These are phyloP conservation scores for Oreochromis grahami DNA, from an alignment of 2,797 vertebrate species.

Conservation along the genomic window DNA sequence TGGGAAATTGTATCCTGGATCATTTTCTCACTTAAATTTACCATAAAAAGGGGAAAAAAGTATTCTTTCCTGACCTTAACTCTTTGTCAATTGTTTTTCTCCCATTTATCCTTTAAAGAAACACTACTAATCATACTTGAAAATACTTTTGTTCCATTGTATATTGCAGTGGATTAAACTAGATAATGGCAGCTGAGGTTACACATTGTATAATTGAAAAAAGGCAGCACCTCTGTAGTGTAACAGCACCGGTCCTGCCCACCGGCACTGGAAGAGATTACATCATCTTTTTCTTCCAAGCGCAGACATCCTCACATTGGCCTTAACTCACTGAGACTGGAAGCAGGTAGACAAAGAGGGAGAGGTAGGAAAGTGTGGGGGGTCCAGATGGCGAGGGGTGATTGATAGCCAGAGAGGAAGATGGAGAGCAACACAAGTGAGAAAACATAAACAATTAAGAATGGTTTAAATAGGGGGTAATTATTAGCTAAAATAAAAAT, in stretches of 20 bases:
- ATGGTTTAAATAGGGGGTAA: not conserved
- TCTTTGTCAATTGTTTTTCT: not conserved
- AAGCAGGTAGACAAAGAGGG: conserved; percentile 62
- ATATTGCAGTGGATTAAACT: not conserved
- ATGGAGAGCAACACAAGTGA: not conserved
- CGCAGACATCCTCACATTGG: conserved; percentile 58
- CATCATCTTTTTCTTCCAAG: conserved; percentile 68
- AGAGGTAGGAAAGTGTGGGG: conserved; percentile 10
- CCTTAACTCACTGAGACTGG: conserved; percentile 46
- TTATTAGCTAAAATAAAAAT: not conserved
- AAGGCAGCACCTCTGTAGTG: conserved; percentile 23
- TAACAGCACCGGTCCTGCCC: conserved; percentile 24
- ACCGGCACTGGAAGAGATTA: conserved; percentile 62
- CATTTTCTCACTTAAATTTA: not conserved
- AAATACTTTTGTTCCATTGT: not conserved
- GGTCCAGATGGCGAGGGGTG: conserved; percentile 47
- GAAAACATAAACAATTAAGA: not conserved
- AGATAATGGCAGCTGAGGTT: not conserved
- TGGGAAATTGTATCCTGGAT: not conserved
- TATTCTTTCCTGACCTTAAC: not conserved
- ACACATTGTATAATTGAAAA: conserved; percentile 10
- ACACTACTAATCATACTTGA: not conserved
- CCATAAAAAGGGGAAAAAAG: not conserved
- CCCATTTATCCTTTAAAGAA: not conserved
- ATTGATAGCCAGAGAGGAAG: not conserved